These are phyloP conservation scores for Platyscapa corneri DNA, from an alignment of 1,140 invertebrate species.

Conservation along the genomic window DNA sequence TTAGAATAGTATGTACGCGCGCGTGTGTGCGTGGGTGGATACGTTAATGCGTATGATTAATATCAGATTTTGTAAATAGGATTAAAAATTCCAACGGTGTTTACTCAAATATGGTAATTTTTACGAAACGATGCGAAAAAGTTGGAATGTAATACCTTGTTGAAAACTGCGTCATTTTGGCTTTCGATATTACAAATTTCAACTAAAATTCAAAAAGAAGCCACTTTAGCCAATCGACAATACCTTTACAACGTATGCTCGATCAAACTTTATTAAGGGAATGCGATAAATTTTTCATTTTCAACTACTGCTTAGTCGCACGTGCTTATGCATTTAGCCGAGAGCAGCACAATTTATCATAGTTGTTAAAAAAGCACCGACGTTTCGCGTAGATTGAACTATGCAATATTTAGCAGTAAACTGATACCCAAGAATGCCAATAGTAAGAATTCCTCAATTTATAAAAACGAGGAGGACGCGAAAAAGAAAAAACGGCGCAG, in stretches of 20 bases:
- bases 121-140: no score
- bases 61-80: not conserved
- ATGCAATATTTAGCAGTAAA: slow-evolving; percentile 4
- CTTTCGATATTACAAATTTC: not conserved
- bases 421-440: not conserved
- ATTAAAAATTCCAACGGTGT: no score
- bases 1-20: no score
- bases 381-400: not conserved
- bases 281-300: not conserved
- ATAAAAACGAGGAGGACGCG: not conserved
- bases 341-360: not conserved
- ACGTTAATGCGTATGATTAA: no score
- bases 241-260: not conserved
- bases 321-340: not conserved
- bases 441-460: not conserved
- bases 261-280: not conserved
- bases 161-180: no score
- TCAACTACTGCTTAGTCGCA: not conserved
- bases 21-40: no score
- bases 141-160: no score
- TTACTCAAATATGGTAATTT: no score
- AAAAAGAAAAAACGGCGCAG: not conserved
- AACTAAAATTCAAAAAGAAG: no score
- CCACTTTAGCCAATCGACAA: no score
- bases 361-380: not conserved